Evolutionary conservation across 1,140 invertebrate species (phyloP), one percentile per base, ranked within the genome.

Genomic region (Globodera ellingtonae): DNA sequence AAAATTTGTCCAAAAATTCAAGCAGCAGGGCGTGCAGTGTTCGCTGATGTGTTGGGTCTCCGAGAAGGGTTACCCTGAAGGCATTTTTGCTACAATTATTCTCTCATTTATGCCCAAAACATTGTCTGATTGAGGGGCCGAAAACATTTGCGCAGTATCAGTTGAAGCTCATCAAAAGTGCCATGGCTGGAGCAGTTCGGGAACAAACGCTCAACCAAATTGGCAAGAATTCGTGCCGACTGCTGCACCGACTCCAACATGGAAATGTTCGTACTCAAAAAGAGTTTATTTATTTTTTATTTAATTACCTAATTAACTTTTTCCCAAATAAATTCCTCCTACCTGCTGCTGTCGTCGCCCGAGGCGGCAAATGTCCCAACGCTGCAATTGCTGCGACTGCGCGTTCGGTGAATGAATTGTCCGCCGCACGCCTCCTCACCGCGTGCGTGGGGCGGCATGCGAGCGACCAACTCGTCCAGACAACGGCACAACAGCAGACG

Each of bases 1-100:
- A 93, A 94, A 97, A 96, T 90, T 97, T 94, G 4, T 95, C 93
- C 72, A 95, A 92, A 81, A 94, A 94, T 62, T 94, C 93, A 70
- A 97, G 91, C 91, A 97, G 93, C 2, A 97, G 93, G 72, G 95
- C 94, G 81, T 86, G 86, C 50, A 88, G 70, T 18, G 81, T 71
- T 21, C 82, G 94, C 84, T 94, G 92, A 85, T 93, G 92, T 15
- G 35, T 52, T 35, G 81, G 67, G 66, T 84, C 81, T 24, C 65
- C 71, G 13, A 84, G 48, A 8, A 83, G 47, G 15, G 79, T 70
- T 0, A 83, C 73, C 75, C 75, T 77, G 9, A 77, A 62, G 67
- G 21, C 13, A 15, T 24, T 70, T 70, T 70, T 70, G 67, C 15
- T 44, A 35, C 35, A 35, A 35, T 35, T 35, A 35, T 47, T 52